A percentile compares a stretch with the other conserved stretches of the same genome.
Evolutionary conservation across 2,888 invertebrate genomes (phyloP).

Genomic region (Macrostomum cliftonense): DNA sequence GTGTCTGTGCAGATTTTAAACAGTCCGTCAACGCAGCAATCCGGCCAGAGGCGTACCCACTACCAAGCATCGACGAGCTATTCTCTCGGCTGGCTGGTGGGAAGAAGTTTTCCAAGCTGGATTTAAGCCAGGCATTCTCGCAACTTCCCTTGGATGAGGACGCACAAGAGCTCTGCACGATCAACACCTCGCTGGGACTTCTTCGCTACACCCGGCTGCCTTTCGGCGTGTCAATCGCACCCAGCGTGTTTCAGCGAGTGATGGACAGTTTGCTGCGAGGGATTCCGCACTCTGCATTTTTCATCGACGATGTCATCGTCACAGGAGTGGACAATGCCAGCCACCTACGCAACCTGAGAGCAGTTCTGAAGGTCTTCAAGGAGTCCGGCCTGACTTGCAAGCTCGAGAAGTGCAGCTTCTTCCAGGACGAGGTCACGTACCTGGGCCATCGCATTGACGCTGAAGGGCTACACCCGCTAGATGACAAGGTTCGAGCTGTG

Average conservation of each 20-base stretch:
- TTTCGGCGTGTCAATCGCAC: conserved; percentile 16
- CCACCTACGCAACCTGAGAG: conserved; percentile 13
- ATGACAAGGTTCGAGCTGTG: conserved; percentile 18
- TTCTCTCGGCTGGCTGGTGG: conserved; percentile 12
- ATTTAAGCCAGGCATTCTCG: conserved; percentile 17
- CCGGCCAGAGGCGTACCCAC: conserved; percentile 12
- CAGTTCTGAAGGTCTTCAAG: conserved; percentile 13
- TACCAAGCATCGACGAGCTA: conserved; percentile 13
- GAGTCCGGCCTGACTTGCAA: conserved; percentile 14
- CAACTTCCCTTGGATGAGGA: conserved; percentile 14
- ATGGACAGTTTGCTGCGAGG: conserved; percentile 18
- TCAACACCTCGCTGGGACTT: conserved; percentile 17
- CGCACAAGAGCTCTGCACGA: conserved; percentile 12
- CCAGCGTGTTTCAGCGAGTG: conserved; percentile 15
- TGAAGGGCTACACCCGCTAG: conserved; percentile 15
- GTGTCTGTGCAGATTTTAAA: conserved; percentile 19
- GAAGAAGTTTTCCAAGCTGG: conserved; percentile 15
- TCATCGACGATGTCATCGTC: conserved; percentile 16
- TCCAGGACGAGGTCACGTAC: conserved; percentile 14
- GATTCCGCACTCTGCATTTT: conserved; percentile 13
- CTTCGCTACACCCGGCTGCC: conserved; percentile 16
- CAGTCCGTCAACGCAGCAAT: conserved; percentile 15
- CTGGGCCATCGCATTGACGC: conserved; percentile 16
- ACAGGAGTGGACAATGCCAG: conserved; percentile 12
- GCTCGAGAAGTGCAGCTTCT: conserved; percentile 16